These are phyloP conservation scores for Tetrax tetrax DNA, from an alignment of 2,113 vertebrate genomes.

Conservation along the genomic window DNA sequence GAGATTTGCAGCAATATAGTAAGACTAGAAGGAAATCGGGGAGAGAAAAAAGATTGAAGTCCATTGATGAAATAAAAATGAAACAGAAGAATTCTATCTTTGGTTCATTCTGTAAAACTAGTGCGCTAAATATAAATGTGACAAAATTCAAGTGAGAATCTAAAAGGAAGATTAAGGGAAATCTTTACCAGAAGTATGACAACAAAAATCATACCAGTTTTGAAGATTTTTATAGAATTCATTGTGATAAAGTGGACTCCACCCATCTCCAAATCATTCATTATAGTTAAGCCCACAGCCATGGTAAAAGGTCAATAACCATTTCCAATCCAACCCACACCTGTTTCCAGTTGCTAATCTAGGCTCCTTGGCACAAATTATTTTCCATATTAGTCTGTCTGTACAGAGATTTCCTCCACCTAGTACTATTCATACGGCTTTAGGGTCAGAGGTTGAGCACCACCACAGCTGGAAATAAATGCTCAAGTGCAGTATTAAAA, in stretches of 20 bases:
- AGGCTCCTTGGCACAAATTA: not conserved
- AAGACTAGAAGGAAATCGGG: not conserved
- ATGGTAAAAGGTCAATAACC: not conserved
- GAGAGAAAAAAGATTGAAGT: not conserved
- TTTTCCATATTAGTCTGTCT: not conserved
- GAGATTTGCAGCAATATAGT: not conserved
- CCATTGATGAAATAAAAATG: conserved; percentile 2
- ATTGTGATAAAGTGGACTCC: not conserved
- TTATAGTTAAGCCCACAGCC: not conserved
- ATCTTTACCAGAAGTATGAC: not conserved
- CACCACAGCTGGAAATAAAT: not conserved
- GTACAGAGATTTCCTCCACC: not conserved
- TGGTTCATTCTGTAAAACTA: not conserved
- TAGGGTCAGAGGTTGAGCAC: not conserved
- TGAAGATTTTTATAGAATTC: not conserved
- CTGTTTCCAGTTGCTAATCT: conserved; percentile 8
- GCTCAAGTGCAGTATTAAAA: not conserved
- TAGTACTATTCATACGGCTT: not conserved
- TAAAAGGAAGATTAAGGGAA: not conserved
- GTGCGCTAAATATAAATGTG: not conserved
- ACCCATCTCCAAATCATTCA: not conserved
- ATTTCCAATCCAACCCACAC: not conserved
- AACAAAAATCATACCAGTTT: not conserved
- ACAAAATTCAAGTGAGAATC: not conserved
- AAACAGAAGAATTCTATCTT: not conserved